Evolutionary conservation across 2,113 vertebrate species (phyloP).

Genomic region (Balaenoptera acutorostrata): DNA sequence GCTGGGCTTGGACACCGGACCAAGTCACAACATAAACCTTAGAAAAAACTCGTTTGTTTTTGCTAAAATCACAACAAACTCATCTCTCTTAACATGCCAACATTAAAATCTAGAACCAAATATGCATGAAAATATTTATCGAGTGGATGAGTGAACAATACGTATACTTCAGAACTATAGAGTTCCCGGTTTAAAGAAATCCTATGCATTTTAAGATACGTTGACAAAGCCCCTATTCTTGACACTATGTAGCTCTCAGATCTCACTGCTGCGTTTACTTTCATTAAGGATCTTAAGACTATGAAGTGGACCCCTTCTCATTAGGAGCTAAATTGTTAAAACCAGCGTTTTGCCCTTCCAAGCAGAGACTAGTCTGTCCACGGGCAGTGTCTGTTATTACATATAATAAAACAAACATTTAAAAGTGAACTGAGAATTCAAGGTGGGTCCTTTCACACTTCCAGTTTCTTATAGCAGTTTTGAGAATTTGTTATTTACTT

Average conservation of each 20-base stretch:
- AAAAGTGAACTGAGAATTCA: constrained; percentile 31
- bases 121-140: constrained; percentile 23
- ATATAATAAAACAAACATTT: constrained; percentile 4
- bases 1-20: constrained; percentile 46
- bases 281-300: background rate
- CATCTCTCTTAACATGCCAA: constrained; percentile 35
- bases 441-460: constrained; percentile 3
- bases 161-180: background rate
- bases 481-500: constrained; percentile 5
- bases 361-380: background rate
- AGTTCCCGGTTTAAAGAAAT: background rate
- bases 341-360: background rate
- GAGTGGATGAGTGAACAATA: background rate
- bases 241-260: background rate
- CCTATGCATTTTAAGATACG: background rate
- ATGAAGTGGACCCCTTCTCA: background rate
- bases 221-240: background rate
- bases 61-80: constrained; percentile 32
- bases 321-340: background rate
- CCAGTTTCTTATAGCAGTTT: background rate
- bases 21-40: constrained; percentile 55
- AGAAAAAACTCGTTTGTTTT: constrained; percentile 20
- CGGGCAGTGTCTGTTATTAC: background rate
- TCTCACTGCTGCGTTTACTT: background rate
- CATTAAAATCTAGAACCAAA: constrained; percentile 46